Evolutionary conservation across 2,888 invertebrate genomes (phyloP).

Genomic region (Prosopocoilus inquinatus): DNA sequence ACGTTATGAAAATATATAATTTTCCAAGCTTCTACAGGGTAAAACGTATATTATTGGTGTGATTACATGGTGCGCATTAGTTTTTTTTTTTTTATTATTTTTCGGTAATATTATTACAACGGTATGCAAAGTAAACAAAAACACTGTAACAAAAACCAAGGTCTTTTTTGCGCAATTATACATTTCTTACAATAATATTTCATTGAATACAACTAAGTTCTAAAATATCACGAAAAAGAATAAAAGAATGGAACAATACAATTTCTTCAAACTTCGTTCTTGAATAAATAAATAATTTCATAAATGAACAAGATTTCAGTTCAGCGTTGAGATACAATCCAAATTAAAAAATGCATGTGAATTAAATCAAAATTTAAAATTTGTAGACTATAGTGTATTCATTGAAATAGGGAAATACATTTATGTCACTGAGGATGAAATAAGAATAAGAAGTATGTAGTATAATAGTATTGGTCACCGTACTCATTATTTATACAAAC

Average conservation of each 20-base stretch:
- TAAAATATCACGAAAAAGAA: too few relatives aligned
- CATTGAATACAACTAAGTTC: too few relatives aligned
- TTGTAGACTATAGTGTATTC: too few relatives aligned
- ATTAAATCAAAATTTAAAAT: too few relatives aligned
- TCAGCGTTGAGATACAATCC: too few relatives aligned
- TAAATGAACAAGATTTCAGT: too few relatives aligned
- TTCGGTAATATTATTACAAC: constrained; percentile 4
- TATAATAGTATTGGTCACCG: constrained; percentile 30
- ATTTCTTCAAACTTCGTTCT: too few relatives aligned
- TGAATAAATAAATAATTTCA: too few relatives aligned
- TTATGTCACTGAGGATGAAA: constrained; percentile 30
- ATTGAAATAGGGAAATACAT: background rate
- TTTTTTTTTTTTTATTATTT: constrained; percentile 13
- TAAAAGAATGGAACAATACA: too few relatives aligned
- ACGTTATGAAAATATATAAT: constrained; percentile 31
- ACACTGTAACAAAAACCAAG: constrained; percentile 10
- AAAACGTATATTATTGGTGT: constrained; percentile 39
- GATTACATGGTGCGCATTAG: constrained; percentile 43
- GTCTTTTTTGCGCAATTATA: background rate
- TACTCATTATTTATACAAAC: background rate
- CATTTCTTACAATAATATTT: too few relatives aligned
- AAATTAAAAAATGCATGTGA: too few relatives aligned
- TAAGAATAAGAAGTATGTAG: constrained; percentile 34
- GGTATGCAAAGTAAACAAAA: background rate
- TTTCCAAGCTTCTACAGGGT: constrained; percentile 40